Evolutionary conservation across 2,888 invertebrate genomes (phyloP), one percentile per base, ranked within the genome.

Genomic region (Acanthococcus lagerstroemiae): DNA sequence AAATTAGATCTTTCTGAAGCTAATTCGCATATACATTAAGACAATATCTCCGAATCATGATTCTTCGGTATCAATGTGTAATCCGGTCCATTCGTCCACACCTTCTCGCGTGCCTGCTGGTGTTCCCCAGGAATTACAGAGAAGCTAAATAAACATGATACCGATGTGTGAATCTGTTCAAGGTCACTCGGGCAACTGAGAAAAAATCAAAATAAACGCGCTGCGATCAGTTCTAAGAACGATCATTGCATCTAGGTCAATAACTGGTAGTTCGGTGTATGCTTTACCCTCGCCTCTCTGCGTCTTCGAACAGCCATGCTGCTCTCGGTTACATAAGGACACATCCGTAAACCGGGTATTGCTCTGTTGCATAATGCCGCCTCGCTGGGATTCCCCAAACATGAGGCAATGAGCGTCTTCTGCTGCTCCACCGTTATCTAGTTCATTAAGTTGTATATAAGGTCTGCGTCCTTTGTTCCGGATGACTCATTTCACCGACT

Each of bases 261-360:
- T 37, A 37, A 37, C 15, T 37, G 7, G 37, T 37, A 9, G 7
- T 37, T 37, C 7, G 7, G 7, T 37, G 15, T 37, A 37, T 15
- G 37, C 37, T 37, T 7, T 37, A 37, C 15, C 37, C 37, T 37
- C 15, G 37, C n/a, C n/a, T n/a, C n/a, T 37, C 7, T 15, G 37
- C 37, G 37, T 37, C 37, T 37, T 37, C 37, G 37, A 37, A 15
- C 37, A 37, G 7, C 7, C 37, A 9, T 37, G 7, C 15, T 37
- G 7, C 7, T 37, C 7, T 46, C 45, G 44, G 46, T 58, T 58
- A 58, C 58, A 58, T 58, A 58, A 58, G 58, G 58, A 58, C 58
- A n/a, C n/a, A 58, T 58, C 58, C 58, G 58, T 45, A 45, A 58
- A 45, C 46, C 22, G 30, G 58, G 45, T 45, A 58, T 44, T 25